Percentiles rank a stretch among this genome's conserved stretches.
phyloP scores from a whole-genome alignment of 2,888 invertebrate genomes.

The Galerucella calmariensis region DNA sequence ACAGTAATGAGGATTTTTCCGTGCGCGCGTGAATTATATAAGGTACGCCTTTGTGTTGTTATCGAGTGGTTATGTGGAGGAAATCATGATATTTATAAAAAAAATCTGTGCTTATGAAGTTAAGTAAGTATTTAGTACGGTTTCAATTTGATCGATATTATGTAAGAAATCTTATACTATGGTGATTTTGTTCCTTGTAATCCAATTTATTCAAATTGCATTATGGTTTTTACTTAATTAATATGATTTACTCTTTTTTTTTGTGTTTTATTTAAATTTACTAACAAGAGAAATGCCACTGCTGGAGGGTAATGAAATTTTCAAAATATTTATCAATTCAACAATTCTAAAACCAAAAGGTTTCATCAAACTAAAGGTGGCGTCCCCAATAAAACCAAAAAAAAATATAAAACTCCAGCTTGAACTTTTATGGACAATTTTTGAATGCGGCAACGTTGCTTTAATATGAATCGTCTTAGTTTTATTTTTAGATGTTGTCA shows the following conservation, averaged over 20 bases:
- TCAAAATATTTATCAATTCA: too few relatives aligned
- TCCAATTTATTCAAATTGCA: slow-evolving; percentile 59
- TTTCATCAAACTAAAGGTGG: too few relatives aligned
- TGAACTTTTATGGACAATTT: too few relatives aligned
- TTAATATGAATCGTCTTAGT: slow-evolving; percentile 5
- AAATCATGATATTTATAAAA: slow-evolving; percentile 7
- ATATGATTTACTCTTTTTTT: slow-evolving; percentile 9
- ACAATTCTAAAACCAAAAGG: too few relatives aligned
- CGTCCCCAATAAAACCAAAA: too few relatives aligned
- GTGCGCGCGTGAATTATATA: too few relatives aligned
- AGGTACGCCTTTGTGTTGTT: background rate
- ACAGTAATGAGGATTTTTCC: too few relatives aligned
- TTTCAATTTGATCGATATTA: slow-evolving; percentile 48
- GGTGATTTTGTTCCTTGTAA: slow-evolving; percentile 50
- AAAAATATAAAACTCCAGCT: too few relatives aligned
- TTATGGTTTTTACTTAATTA: slow-evolving; percentile 46
- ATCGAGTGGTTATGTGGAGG: too few relatives aligned
- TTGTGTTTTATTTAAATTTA: too few relatives aligned
- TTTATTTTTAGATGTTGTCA: slow-evolving; percentile 33
- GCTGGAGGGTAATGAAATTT: too few relatives aligned
- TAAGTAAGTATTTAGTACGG: slow-evolving; percentile 27
- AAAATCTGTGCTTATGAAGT: slow-evolving; percentile 19
- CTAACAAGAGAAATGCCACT: too few relatives aligned
- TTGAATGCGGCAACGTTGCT: slow-evolving; percentile 25
- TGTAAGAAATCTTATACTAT: slow-evolving; percentile 47